phyloP scores from a whole-genome alignment of 1,140 invertebrate genomes.

The Brachionus koreanus region DNA sequence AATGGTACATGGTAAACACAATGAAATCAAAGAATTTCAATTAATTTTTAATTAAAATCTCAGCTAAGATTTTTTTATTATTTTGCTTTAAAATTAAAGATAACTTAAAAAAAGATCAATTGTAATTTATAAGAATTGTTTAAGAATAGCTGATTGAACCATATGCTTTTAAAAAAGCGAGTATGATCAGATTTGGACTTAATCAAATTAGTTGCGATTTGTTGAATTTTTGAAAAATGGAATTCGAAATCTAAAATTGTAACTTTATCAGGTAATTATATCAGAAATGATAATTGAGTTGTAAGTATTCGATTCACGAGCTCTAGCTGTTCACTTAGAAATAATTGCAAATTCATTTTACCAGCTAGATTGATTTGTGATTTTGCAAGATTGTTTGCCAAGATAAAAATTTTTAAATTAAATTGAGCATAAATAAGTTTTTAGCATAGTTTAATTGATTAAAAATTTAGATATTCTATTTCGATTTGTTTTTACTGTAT shows the following conservation, averaged over 20 bases:
- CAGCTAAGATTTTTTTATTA: conserved; percentile 13
- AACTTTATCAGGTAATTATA: conserved; percentile 33
- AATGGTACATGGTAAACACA: conserved; percentile 7
- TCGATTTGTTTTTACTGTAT: background rate
- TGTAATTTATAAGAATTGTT: conserved; percentile 17
- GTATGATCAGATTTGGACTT: conserved; percentile 3
- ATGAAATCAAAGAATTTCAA: background rate
- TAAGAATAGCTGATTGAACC: background rate
- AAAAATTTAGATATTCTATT: background rate
- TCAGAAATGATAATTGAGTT: conserved; percentile 23
- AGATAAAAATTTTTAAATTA: conserved; percentile 21
- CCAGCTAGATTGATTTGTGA: background rate
- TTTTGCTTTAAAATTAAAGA: background rate
- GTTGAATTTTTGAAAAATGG: conserved; percentile 30
- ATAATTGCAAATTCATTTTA: conserved; percentile 9
- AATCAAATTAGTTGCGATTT: conserved; percentile 36
- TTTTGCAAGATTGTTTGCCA: background rate
- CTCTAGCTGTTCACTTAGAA: background rate
- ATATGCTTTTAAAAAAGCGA: background rate
- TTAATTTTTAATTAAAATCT: conserved; percentile 25
- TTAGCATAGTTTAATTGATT: background rate
- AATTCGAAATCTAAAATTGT: background rate
- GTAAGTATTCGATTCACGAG: background rate
- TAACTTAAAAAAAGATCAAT: conserved; percentile 7
- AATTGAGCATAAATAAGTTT: conserved; percentile 27